Evolutionary conservation across 2,797 vertebrate species (phyloP), one percentile per base, ranked within the genome.

Genomic region (Acanthurus lineatus): DNA sequence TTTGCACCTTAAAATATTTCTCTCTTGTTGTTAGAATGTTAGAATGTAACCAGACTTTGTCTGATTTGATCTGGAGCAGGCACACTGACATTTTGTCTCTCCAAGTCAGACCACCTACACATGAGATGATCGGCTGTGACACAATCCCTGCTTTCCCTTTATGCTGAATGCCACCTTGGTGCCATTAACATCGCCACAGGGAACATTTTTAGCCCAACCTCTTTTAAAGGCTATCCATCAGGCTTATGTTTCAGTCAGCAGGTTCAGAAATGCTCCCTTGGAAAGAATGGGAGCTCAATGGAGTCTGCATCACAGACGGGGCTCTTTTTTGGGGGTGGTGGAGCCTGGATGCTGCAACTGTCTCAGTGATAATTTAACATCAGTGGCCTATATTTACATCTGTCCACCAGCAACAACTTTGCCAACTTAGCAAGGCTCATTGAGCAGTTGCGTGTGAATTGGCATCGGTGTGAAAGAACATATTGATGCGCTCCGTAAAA

Each of bases 301-400:
- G 62, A 79, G 74, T 71, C 59, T 38, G 49, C 64, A 53, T 80
- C 65, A 53, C 51, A 65, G 40, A 61, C 68, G 59, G 48, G 59
- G 51, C 74, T 70, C n/a, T 86, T 83, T 70, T 78, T 89, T 83
- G 32, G 28, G 11, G 81, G 17, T 15, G 68, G 9, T 60, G 51
- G 44, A 42, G 73, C 44, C 49, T 51, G 53, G 79, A 69, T 7
- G 16, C 45, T 53, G 63, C 51, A 60, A 77, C 57, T 12, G 49
- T 63, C 66, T 70, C 85, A 8, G 47, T 5, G 66, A 77, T 54
- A 44, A 44, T 83, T 89, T 69, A 79, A 74, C 38, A 7, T 84
- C 79, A 83, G 40, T 11, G 60, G 35, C 72, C 85, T 88, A 86
- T 88, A 90, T 92, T 83, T 90, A 81, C 80, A 25, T 79, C 82